Percentiles rank a stretch among this genome's conserved stretches.
Conservation (phyloP, 2,888 invertebrate genomes). For the Gastracanthus pulcherrimus region DNA sequence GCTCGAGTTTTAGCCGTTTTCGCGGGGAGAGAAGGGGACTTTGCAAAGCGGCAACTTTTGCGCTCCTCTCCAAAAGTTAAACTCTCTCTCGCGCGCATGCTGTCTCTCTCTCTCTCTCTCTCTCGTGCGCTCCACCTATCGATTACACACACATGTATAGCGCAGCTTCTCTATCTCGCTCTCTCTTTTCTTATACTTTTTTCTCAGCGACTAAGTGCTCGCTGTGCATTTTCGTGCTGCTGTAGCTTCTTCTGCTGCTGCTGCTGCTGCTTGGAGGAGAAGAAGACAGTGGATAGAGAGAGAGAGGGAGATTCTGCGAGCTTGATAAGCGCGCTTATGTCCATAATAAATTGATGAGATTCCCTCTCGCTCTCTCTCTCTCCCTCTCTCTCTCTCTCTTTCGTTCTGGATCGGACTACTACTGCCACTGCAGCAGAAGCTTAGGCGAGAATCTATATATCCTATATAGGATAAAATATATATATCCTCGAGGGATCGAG, state of each 20-base stretch:
- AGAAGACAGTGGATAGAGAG: no score
- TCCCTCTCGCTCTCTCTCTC: no score
- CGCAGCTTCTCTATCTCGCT: background rate
- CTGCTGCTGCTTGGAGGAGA: no score
- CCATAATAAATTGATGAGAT: conserved; percentile 54
- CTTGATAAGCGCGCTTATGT: conserved; percentile 50
- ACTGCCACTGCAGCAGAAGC: no score
- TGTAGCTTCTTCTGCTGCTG: no score
- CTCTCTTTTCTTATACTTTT: background rate
- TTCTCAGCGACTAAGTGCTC: conserved; percentile 43
- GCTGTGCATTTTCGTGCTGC: conserved; percentile 43
- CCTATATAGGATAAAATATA: conserved; percentile 33
- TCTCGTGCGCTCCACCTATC: conserved; percentile 44
- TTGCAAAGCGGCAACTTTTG: conserved; percentile 55
- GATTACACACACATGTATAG: conserved; percentile 32
- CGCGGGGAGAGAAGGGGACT: no score
- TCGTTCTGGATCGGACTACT: conserved; percentile 48
- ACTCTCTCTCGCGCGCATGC: background rate
- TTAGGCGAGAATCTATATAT: no score
- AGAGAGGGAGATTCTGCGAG: conserved; percentile 28
- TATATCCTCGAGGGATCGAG: no score
- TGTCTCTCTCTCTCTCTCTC: background rate
- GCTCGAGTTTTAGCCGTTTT: conserved; percentile 55
- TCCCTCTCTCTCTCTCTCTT: no score
- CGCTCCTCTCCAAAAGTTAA: background rate